phyloP scores from a whole-genome alignment of 2,888 invertebrate species.

The Drosophila quasianomalipes region DNA sequence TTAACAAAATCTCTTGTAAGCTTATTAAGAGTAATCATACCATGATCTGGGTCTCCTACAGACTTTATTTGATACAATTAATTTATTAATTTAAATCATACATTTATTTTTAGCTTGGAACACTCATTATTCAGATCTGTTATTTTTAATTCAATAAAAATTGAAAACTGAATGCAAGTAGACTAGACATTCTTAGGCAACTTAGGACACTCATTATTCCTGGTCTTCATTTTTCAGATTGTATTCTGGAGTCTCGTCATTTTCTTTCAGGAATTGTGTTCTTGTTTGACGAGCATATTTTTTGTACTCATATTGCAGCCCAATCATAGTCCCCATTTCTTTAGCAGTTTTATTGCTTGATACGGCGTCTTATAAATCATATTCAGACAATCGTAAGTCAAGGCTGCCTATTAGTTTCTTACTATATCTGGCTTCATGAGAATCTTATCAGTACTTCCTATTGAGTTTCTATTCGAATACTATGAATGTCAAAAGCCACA shows the following conservation, averaged over 20 bases:
- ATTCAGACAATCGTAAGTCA: not conserved
- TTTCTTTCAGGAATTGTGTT: too few relatives aligned
- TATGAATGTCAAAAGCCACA: too few relatives aligned
- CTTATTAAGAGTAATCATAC: not conserved
- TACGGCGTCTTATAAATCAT: not conserved
- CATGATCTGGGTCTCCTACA: not conserved
- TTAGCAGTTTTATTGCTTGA: too few relatives aligned
- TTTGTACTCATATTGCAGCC: too few relatives aligned
- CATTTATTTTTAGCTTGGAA: not conserved
- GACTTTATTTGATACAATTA: not conserved
- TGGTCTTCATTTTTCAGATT: not conserved
- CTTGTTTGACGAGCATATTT: too few relatives aligned
- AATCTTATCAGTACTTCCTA: not conserved
- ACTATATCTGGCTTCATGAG: not conserved
- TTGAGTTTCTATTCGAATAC: not conserved
- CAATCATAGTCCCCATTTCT: too few relatives aligned
- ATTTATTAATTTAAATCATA: not conserved
- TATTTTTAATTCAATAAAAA: too few relatives aligned
- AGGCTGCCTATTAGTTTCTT: not conserved
- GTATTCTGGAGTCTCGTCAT: not conserved
- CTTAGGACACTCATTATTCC: not conserved
- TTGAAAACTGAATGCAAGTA: not conserved
- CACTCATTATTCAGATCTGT: not conserved
- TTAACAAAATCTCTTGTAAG: not conserved
- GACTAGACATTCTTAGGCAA: not conserved